phyloP scores from a whole-genome alignment of 1,140 invertebrate species.

The Ridgeia piscesae region DNA sequence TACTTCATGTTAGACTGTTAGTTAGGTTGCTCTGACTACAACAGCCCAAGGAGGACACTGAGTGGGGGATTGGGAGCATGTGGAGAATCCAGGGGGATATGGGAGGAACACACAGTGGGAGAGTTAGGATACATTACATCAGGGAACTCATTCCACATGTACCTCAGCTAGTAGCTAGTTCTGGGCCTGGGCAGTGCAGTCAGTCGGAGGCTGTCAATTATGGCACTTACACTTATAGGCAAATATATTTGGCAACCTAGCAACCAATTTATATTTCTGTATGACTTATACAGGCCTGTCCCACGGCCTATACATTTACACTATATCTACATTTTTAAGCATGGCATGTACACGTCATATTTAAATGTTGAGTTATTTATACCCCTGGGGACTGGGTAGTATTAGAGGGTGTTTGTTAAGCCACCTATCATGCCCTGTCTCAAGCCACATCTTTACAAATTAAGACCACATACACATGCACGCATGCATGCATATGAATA shows the following conservation, averaged over 20 bases:
- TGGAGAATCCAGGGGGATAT: background rate
- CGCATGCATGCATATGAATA: no score
- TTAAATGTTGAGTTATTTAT: no score
- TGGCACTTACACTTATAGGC: background rate
- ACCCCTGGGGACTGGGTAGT: no score
- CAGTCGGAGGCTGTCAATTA: background rate
- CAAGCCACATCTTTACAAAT: no score
- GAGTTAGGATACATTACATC: background rate
- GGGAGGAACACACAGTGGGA: background rate
- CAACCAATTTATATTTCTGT: background rate
- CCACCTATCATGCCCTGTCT: no score
- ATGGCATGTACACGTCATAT: no score
- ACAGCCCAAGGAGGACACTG: background rate
- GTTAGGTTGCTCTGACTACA: background rate
- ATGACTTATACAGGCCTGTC: background rate
- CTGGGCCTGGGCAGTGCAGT: background rate
- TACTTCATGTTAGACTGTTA: background rate
- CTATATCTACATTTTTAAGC: no score
- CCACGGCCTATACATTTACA: no score
- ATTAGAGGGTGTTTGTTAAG: no score
- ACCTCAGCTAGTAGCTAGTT: background rate
- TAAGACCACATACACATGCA: no score
- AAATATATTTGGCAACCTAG: background rate
- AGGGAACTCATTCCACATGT: background rate
- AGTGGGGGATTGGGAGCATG: background rate